Evolutionary conservation across 2,888 invertebrate species (phyloP), one percentile per base, ranked within the genome.

Genomic region (Platyscelio sp.): DNA sequence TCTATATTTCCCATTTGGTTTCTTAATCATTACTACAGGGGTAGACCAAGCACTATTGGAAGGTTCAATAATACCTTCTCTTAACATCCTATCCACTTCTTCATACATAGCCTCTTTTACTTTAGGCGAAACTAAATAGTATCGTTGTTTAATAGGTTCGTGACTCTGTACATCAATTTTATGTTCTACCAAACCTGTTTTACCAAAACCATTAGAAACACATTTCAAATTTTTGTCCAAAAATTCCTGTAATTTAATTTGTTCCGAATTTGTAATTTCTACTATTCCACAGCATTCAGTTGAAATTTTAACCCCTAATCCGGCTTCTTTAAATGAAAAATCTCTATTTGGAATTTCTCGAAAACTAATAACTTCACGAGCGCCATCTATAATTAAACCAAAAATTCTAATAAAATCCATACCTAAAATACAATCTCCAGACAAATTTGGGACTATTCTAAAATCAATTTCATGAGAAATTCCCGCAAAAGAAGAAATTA

Each of bases 331-430:
- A 61, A 74, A 74, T 9, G 72, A 13, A 24, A 63, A 75, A 2
- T 18, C 13, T 58, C 40, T 24, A 33, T 24, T 26, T 0, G 46
- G 60, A 5, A 60, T 3, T 0, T 76, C 51, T 18, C 6, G 2
- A 1, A 76, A 60, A 46, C 7, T 15, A 9, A 68, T 68, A 29
- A 33, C 43, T 26, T 76, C 68, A 4, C 7, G 2, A 38, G 11
- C 67, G 3, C 76, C 76, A 76, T 76, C 15, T n/a, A 68, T 76
- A 0, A 9, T 76, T 24, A 76, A 9, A 6, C 76, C 65, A 18
- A 75, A 75, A 65, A 56, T 75, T 65, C 75, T 22, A 33, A 75
- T 56, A 20, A 75, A 75, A n/a, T 75, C 65, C 75, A 75, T 75
- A 1, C 65, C 65, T 20, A 75, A 43, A 54, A 56, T 65, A 27